These are phyloP conservation scores for Tetrapedia diversipes DNA, from an alignment of 2,888 invertebrate species.

Conservation along the genomic window DNA sequence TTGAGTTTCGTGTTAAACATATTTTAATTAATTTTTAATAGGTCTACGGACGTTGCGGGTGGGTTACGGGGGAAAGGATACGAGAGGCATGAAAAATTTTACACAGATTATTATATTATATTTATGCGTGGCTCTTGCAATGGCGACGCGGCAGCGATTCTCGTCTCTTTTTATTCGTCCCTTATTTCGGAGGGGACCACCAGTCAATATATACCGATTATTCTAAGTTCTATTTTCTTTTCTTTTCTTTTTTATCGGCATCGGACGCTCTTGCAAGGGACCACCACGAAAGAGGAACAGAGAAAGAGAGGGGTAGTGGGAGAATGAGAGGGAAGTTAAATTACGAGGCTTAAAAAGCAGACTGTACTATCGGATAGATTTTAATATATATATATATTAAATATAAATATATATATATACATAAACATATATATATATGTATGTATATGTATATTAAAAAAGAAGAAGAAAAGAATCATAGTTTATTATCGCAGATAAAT, in stretches of 20 bases:
- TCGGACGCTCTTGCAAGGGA: constrained; percentile 58
- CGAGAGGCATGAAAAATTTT: constrained; percentile 55
- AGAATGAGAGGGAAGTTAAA: constrained; percentile 45
- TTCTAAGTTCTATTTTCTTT: constrained; percentile 64
- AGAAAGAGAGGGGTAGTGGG: constrained; percentile 15
- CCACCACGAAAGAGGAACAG: constrained; percentile 47
- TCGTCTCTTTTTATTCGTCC: constrained; percentile 58
- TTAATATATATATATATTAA: constrained; percentile 79
- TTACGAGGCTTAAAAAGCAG: constrained; percentile 82
- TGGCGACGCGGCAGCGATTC: constrained; percentile 61
- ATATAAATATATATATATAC: constrained; percentile 72
- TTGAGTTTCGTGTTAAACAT: constrained; percentile 62
- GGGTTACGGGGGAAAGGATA: constrained; percentile 39
- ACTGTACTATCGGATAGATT: constrained; percentile 82
- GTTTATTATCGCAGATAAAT: constrained; percentile 77
- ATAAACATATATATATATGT: constrained; percentile 72
- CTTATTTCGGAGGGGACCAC: constrained; percentile 57
- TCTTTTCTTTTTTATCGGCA: constrained; percentile 55
- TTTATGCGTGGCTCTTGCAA: constrained; percentile 77
- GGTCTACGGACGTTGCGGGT: constrained; percentile 58
- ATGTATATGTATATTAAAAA: constrained; percentile 68
- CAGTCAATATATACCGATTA: constrained; percentile 71
- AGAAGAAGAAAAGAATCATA: constrained; percentile 75
- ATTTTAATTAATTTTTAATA: constrained; percentile 70
- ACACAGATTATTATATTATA: constrained; percentile 70